Evolutionary conservation across 1,140 invertebrate genomes (phyloP).

Genomic region (Aleiodes sp.): DNA sequence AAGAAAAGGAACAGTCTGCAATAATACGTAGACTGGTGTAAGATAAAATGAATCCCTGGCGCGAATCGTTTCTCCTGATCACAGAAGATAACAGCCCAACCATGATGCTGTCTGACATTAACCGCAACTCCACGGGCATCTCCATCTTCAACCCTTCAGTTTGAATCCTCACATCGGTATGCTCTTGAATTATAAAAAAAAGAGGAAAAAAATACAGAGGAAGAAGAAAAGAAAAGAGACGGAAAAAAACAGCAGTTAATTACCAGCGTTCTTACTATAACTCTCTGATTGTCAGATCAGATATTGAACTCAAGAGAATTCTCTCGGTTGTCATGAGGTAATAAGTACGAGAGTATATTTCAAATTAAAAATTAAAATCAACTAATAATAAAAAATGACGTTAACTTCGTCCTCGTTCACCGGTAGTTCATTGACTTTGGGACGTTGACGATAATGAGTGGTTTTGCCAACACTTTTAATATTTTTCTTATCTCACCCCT

Average conservation of each 20-base stretch:
- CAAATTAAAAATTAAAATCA: not conserved
- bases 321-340: conserved; percentile 13
- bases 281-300: not conserved
- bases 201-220: too few species aligned
- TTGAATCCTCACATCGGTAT: too few species aligned
- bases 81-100: conserved; percentile 25
- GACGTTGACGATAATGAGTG: conserved; percentile 8
- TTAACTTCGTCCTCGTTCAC: conserved; percentile 12
- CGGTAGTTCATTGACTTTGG: conserved; percentile 18
- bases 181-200: conserved; percentile 1
- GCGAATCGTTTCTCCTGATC: conserved; percentile 26
- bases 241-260: too few species aligned
- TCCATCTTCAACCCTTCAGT: not conserved
- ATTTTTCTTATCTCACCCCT: not conserved
- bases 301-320: too few species aligned
- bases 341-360: conserved; percentile 30
- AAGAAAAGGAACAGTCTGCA: not conserved
- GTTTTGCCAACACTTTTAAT: not conserved
- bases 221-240: too few species aligned
- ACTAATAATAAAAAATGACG: conserved; percentile 7
- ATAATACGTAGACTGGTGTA: not conserved
- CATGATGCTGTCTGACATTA: conserved; percentile 3
- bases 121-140: not conserved
- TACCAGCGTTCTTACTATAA: not conserved
- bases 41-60: conserved; percentile 26